These are phyloP conservation scores for Perizoma affinitatum DNA, from an alignment of 2,888 invertebrate genomes.

Conservation along the genomic window DNA sequence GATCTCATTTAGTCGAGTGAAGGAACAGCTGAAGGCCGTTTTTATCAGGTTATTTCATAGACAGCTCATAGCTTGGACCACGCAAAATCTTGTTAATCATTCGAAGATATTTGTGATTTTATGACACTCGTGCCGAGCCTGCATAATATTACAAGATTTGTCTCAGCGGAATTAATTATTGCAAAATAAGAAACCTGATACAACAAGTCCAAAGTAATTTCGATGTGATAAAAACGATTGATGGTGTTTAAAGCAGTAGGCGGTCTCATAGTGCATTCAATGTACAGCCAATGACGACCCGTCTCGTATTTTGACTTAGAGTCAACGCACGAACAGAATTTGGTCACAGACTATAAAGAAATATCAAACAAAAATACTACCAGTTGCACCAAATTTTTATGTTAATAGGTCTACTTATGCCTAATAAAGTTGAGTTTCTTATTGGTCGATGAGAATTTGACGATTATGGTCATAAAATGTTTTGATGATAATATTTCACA, in stretches of 20 bases:
- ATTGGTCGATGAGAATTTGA: slow-evolving; percentile 22
- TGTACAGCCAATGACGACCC: neutral
- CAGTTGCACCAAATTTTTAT: slow-evolving; percentile 19
- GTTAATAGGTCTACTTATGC: slow-evolving; percentile 9
- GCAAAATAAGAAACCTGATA: slow-evolving; percentile 37
- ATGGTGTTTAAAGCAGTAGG: slow-evolving; percentile 27
- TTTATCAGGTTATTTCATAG: too few relatives aligned
- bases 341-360: neutral
- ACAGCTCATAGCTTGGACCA: slow-evolving; percentile 33
- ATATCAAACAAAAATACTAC: slow-evolving; percentile 6
- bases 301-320: neutral
- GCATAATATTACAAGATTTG: slow-evolving; percentile 37
- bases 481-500: slow-evolving; percentile 8
- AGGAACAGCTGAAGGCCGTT: too few relatives aligned
- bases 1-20: too few relatives aligned
- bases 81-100: slow-evolving; percentile 54
- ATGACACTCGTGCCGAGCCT: slow-evolving; percentile 54
- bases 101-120: slow-evolving; percentile 61
- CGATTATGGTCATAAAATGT: slow-evolving; percentile 16
- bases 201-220: slow-evolving; percentile 8
- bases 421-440: slow-evolving; percentile 20
- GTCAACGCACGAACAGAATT: slow-evolving; percentile 12
- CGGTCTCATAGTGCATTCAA: slow-evolving; percentile 10
- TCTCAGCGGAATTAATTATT: slow-evolving; percentile 35
- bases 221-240: slow-evolving; percentile 20